Evolutionary conservation across 2,888 invertebrate genomes (phyloP), one percentile per base, ranked within the genome.

Genomic region (Latrodectus hesperus): DNA sequence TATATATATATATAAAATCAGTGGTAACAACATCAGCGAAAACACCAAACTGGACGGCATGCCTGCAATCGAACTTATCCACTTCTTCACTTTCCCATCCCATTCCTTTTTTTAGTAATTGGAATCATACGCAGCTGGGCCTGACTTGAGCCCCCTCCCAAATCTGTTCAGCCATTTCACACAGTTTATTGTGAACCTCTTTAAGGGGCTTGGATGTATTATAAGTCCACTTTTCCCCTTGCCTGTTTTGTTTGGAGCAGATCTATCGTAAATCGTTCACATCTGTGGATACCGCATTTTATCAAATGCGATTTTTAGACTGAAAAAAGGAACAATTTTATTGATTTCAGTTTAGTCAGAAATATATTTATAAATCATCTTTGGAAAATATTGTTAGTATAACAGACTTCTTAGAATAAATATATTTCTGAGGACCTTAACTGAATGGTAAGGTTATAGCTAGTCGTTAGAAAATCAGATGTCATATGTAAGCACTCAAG

Each of bases 111-210:
- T 67, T 80, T 80, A 26, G 85, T 68, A 65, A 85, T 74, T 85
- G 85, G 79, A 80, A 79, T 80, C 79, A 68, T 74, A 73, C 68
- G 55, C 85, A 85, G 73, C 85, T 85, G 85, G 74, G 68, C n/a
- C 60, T 85, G 85, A 85, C 85, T 70, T 64, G 49, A 51, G 26
- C 64, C 84, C 52, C 79, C 85, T 79, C 85, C 79, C 85, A 79
- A 79, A 70, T 67, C 78, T 55, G 78, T 73, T 84, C 84, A 67
- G 67, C 22, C 74, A 68, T 73, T 74, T 74, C 80, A 67, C 55
- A n/a, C 64, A 65, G 76, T 51, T 64, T 73, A 78, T 72, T 72
- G 84, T 78, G 67, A 84, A 73, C 26, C 73, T 78, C 79, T 84
- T 78, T 77, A 72, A 73, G 65, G 72, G 64, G 76, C 49, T 76